Conservation (phyloP, 2,797 vertebrate species). For the Euphonia xanthogaster region DNA sequence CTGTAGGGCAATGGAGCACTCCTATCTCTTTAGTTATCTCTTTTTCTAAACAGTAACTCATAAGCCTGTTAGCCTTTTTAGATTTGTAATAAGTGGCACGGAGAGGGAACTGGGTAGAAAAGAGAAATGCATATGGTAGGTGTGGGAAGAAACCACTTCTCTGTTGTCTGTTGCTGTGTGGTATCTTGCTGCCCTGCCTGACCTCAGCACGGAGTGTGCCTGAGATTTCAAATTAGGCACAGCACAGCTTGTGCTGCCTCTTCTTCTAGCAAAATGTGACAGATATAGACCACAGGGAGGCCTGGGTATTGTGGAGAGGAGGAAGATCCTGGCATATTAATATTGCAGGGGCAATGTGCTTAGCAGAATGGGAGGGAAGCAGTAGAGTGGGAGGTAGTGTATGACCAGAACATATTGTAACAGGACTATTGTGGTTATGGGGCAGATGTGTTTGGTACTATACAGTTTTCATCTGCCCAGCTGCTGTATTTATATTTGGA, state of each 20-base stretch:
- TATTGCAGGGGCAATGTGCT: not conserved
- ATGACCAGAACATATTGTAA: not conserved
- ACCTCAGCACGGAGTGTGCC: not conserved
- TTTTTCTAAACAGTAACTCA: not conserved
- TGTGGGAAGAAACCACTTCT: not conserved
- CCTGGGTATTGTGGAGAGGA: not conserved
- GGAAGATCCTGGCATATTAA: not conserved
- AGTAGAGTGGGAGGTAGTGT: not conserved
- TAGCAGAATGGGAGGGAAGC: not conserved
- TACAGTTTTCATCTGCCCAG: not conserved
- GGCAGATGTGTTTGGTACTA: not conserved
- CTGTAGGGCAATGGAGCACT: not conserved
- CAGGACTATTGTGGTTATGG: not conserved
- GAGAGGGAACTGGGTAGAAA: not conserved
- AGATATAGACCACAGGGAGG: not conserved
- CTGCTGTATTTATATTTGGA: not conserved
- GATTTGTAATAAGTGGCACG: not conserved
- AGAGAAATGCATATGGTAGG: not conserved
- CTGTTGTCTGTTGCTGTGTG: not conserved
- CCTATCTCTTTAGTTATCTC: not conserved
- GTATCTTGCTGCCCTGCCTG: not conserved
- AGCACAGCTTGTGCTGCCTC: not conserved
- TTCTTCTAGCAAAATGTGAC: not conserved
- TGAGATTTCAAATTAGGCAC: not conserved
- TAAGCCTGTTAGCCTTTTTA: not conserved